Evolutionary conservation across 2,888 invertebrate genomes (phyloP), one percentile per base, ranked within the genome.

Genomic region (Rotaria macrura): DNA sequence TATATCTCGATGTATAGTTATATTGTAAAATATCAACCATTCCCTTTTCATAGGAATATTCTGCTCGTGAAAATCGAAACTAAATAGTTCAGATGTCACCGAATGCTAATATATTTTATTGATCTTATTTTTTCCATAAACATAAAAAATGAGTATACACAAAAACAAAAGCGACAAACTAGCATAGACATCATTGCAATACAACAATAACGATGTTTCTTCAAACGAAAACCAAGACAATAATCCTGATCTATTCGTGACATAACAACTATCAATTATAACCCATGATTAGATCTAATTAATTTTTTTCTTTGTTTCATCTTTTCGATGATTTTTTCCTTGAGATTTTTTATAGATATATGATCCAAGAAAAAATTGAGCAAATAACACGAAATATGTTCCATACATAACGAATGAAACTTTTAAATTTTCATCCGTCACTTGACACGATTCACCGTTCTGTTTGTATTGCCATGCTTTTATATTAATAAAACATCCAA

Each of bases 401-500:
- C 7, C 47, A 65, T 85, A 85, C 85, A 85, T 85, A n/a, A 65
- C 29, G 6, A 85, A 17, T 29, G 89, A 89, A 85, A 89, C 90
- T 84, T 88, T 88, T 84, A 92, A 89, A 88, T 92, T 92, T 85
- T 90, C 90, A 87, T 89, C 90, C 5, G 90, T 90, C 87, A 91
- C 90, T 85, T 91, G 90, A 87, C 92, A 92, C 84, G 88, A 87
- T 72, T 90, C 89, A 17, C 89, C 89, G 86, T 88, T 85, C 43
- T 87, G 87, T 85, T 90, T 89, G 40, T 88, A 87, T 43, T 88
- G 87, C 87, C 89, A 89, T 40, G 65, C 65, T 57, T 65, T n/a
- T 14, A 57, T 34, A 92, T 96, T 97, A 89, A 97, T 94, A 84
- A 93, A 93, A 91, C 95, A 95, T 29, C 97, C 97, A 87, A 96